phyloP scores from a whole-genome alignment of 1,140 invertebrate genomes.

The Asobara japonica region DNA sequence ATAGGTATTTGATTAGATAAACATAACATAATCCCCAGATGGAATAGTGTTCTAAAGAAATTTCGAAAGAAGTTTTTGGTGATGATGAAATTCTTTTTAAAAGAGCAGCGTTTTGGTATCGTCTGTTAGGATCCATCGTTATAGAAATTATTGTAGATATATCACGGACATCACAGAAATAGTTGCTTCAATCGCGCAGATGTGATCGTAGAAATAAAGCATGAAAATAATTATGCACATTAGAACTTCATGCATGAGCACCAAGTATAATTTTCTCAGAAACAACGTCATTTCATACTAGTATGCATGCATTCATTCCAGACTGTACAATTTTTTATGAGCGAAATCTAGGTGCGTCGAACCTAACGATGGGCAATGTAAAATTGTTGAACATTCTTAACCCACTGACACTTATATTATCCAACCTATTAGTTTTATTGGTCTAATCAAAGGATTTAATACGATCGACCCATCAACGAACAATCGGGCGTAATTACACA shows the following conservation, averaged over 20 bases:
- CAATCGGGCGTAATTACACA: too few relatives aligned
- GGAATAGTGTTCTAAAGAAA: too few relatives aligned
- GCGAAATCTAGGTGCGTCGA: not conserved
- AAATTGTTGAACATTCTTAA: slow-evolving; percentile 54
- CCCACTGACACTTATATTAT: slow-evolving; percentile 49
- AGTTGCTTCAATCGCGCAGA: not conserved
- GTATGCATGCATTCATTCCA: slow-evolving; percentile 10
- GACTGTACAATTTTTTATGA: not conserved
- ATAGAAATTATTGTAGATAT: not conserved
- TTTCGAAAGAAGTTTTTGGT: too few relatives aligned
- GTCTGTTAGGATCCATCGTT: too few relatives aligned
- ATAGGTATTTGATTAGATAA: too few relatives aligned
- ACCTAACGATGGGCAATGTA: slow-evolving; percentile 16
- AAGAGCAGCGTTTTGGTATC: too few relatives aligned
- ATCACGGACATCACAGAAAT: too few relatives aligned
- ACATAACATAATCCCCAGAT: too few relatives aligned
- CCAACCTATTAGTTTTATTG: slow-evolving; percentile 31
- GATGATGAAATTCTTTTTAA: too few relatives aligned
- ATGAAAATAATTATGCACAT: not conserved
- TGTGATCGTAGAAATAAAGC: not conserved
- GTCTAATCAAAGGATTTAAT: not conserved
- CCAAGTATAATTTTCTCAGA: not conserved
- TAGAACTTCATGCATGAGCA: not conserved
- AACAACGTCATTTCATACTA: not conserved
- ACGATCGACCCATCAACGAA: not conserved